phyloP scores from a whole-genome alignment of 2,797 vertebrate species.

The Bovichtus variegatus region DNA sequence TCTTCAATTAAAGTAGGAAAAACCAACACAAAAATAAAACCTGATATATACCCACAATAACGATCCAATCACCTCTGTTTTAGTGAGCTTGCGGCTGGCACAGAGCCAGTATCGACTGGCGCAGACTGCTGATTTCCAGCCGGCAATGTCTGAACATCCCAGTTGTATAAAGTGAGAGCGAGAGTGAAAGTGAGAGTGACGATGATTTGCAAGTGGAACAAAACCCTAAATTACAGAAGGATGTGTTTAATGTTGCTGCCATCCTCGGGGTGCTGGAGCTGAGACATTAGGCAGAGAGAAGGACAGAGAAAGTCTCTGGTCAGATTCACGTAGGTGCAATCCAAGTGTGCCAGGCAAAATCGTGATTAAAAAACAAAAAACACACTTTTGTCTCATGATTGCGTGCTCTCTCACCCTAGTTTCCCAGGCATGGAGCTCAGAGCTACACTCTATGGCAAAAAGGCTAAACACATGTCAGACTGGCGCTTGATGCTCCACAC shows the following conservation, averaged over 20 bases:
- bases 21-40: constrained; percentile 6
- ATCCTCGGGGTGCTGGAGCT: constrained; percentile 28
- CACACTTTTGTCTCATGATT: constrained; percentile 9
- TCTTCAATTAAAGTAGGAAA: constrained; percentile 1
- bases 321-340: constrained; percentile 2
- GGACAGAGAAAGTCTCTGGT: constrained; percentile 10
- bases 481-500: constrained; percentile 72
- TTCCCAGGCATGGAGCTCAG: constrained; percentile 27
- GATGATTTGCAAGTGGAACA: constrained; percentile 80
- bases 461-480: constrained; percentile 77
- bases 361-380: constrained; percentile 11
- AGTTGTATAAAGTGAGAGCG: constrained; percentile 69
- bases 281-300: constrained; percentile 39
- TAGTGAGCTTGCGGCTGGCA: constrained; percentile 30
- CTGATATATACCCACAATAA: background rate
- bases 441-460: constrained; percentile 30
- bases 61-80: background rate
- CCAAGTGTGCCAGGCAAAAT: constrained; percentile 22
- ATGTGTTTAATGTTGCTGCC: constrained; percentile 56
- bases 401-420: constrained; percentile 16
- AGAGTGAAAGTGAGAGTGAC: constrained; percentile 39
- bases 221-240: constrained; percentile 71
- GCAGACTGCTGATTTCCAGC: constrained; percentile 46
- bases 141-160: constrained; percentile 21
- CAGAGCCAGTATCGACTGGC: constrained; percentile 1